phyloP scores from a whole-genome alignment of 2,888 invertebrate genomes.

The Noctua janthina region DNA sequence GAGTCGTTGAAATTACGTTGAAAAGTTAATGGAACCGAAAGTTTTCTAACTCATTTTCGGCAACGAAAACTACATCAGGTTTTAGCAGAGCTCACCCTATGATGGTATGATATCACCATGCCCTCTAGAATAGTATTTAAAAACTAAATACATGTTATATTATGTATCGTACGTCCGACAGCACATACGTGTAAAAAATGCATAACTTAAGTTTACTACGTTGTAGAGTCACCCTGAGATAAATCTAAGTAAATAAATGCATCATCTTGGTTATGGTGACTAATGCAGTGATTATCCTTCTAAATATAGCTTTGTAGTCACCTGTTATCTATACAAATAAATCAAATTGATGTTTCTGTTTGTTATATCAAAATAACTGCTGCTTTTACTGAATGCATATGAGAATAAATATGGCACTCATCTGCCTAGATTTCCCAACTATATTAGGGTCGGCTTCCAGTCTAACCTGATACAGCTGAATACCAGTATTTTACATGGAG shows the following conservation, averaged over 20 bases:
- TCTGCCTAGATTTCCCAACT: too few relatives aligned
- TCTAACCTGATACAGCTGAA: too few relatives aligned
- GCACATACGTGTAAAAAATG: constrained; percentile 35
- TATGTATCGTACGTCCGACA: constrained; percentile 19
- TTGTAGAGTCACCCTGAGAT: constrained; percentile 25
- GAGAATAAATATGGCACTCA: too few relatives aligned
- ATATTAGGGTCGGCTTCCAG: too few relatives aligned
- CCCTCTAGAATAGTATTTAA: constrained; percentile 38
- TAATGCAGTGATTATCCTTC: constrained; percentile 16
- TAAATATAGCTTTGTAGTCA: constrained; percentile 37
- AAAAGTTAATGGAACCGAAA: background rate
- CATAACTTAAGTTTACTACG: background rate
- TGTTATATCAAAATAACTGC: too few relatives aligned
- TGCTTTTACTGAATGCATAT: too few relatives aligned
- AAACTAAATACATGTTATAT: constrained; percentile 27
- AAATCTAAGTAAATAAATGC: constrained; percentile 16
- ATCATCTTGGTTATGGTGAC: constrained; percentile 30
- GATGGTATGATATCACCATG: constrained; percentile 52
- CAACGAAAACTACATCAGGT: constrained; percentile 9
- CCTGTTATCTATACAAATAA: constrained; percentile 6
- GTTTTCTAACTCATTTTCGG: background rate
- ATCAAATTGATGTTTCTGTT: too few relatives aligned
- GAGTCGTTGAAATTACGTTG: background rate
- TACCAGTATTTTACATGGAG: too few relatives aligned
- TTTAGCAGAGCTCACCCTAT: background rate